These are phyloP conservation scores for Phyto melanocephala DNA, from an alignment of 2,888 invertebrate genomes.

Conservation along the genomic window DNA sequence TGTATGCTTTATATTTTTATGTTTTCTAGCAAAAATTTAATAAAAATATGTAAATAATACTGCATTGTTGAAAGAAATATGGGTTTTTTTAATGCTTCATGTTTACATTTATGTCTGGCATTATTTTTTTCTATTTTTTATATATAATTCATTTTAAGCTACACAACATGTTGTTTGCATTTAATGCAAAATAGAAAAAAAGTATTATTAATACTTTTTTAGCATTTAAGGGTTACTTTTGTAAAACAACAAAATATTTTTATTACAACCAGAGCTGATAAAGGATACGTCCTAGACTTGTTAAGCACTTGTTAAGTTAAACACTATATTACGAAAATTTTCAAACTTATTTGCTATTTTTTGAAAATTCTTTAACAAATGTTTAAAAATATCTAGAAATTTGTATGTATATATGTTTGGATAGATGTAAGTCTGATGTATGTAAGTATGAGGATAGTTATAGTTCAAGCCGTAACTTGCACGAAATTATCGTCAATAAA, in stretches of 20 bases:
- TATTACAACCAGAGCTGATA: not conserved
- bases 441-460: no score
- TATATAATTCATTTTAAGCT: conserved; percentile 17
- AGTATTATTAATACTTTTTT: not conserved
- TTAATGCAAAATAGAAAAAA: not conserved
- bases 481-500: no score
- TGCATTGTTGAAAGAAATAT: conserved; percentile 12
- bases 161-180: conserved; percentile 9
- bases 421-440: no score
- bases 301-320: no score
- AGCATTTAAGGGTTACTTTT: not conserved
- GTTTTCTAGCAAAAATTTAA: not conserved
- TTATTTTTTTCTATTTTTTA: conserved; percentile 8
- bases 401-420: no score
- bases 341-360: no score
- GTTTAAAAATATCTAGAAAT: no score
- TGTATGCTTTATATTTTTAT: conserved; percentile 14
- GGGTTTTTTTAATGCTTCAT: conserved; percentile 5
- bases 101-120: conserved; percentile 47
- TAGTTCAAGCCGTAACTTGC: no score
- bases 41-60: conserved; percentile 19
- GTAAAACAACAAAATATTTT: not conserved
- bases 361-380: no score
- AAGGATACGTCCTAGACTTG: not conserved
- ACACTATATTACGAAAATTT: no score